phyloP scores from a whole-genome alignment of 2,888 invertebrate species.

The Troilus luridus region DNA sequence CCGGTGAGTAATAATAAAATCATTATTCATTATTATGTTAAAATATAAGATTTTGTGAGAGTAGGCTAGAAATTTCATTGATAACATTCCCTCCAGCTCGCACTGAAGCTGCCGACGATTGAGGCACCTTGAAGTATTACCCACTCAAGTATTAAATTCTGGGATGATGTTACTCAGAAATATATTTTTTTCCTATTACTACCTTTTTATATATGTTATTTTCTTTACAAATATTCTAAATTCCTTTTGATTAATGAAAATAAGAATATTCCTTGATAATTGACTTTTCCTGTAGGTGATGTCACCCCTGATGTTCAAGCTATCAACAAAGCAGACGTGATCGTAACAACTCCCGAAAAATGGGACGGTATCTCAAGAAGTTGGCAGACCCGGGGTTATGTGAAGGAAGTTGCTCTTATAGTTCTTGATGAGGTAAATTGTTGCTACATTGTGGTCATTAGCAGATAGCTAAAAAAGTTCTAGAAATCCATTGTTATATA shows the following conservation, averaged over 20 bases:
- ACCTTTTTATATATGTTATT: neutral
- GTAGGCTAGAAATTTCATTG: too few relatives aligned
- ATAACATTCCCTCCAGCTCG: too few relatives aligned
- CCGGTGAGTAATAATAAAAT: conserved; percentile 77
- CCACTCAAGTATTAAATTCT: too few relatives aligned
- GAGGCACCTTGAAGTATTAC: too few relatives aligned
- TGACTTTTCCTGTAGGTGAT: conserved; percentile 68
- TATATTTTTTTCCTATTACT: neutral
- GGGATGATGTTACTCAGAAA: too few relatives aligned
- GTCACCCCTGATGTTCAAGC: conserved; percentile 89
- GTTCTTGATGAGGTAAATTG: conserved; percentile 89
- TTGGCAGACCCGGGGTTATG: conserved; percentile 97
- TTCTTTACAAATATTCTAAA: neutral
- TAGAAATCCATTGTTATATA: too few relatives aligned
- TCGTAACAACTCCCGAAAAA: conserved; percentile 99
- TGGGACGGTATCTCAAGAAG: conserved; percentile 99
- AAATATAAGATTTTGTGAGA: too few relatives aligned
- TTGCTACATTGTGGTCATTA: too few relatives aligned
- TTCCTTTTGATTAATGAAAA: neutral
- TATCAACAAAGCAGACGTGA: conserved; percentile 88
- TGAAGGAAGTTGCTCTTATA: conserved; percentile 89
- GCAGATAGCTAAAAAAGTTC: too few relatives aligned
- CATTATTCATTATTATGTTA: neutral
- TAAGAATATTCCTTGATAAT: neutral
- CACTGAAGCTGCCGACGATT: too few relatives aligned